Conservation (phyloP, 2,113 vertebrate genomes). For the Thinocorus orbignyianus region DNA sequence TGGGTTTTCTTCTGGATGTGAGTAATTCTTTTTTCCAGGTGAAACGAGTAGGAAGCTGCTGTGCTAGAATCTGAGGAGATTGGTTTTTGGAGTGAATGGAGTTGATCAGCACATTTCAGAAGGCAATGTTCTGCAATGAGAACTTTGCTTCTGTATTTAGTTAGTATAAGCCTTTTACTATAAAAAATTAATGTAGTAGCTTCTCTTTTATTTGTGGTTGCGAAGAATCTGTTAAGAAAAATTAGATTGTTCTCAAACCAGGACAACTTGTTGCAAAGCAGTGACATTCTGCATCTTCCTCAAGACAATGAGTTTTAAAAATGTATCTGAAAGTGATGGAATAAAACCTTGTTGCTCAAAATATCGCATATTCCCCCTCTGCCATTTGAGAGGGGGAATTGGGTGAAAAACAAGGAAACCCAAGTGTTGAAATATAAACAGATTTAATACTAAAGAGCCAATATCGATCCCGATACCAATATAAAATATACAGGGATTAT, state of each 20-base stretch:
- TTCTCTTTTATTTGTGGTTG: not conserved
- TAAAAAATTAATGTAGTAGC: not conserved
- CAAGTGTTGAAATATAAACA: no score
- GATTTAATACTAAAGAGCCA: no score
- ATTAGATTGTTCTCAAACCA: not conserved
- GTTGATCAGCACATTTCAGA: not conserved
- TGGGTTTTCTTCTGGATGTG: not conserved
- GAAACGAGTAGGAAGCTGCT: not conserved
- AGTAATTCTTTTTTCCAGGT: not conserved
- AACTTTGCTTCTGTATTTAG: not conserved
- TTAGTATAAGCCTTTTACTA: not conserved
- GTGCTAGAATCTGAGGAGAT: not conserved
- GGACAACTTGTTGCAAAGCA: not conserved
- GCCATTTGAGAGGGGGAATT: no score
- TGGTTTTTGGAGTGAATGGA: not conserved
- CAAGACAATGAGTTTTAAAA: not conserved
- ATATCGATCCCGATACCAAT: no score
- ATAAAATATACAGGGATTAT: no score
- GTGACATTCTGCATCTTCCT: not conserved
- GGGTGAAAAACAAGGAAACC: no score
- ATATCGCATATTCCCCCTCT: not conserved
- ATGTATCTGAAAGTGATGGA: not conserved
- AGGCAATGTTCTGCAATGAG: not conserved
- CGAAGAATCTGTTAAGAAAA: not conserved
- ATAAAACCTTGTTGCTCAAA: not conserved